Conservation (phyloP, 2,797 vertebrate species). For the Manis pentadactyla region DNA sequence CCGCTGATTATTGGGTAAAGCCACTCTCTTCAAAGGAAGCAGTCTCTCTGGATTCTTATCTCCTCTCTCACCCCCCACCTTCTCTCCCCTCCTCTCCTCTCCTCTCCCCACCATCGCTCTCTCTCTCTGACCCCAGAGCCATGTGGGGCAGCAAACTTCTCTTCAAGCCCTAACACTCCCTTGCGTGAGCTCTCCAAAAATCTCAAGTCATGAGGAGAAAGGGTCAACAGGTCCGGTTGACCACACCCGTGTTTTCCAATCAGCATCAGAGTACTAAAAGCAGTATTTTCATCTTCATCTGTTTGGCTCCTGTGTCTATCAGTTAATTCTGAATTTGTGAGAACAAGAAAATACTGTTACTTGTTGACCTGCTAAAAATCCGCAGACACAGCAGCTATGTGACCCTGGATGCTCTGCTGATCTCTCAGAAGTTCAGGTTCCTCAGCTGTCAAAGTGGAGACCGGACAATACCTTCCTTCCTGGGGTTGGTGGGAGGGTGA, state of each 20-base stretch:
- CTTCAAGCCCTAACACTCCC: neutral
- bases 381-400: neutral
- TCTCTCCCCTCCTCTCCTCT: too few relatives aligned
- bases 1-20: neutral
- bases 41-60: neutral
- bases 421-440: neutral
- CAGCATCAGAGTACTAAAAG: neutral
- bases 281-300: neutral
- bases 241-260: neutral
- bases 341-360: neutral
- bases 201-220: neutral
- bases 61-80: too few relatives aligned
- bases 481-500: neutral
- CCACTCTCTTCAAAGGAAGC: neutral
- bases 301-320: neutral
- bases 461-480: neutral
- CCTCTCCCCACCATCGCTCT: neutral
- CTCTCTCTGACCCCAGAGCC: neutral
- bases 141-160: neutral
- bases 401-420: slow-evolving; percentile 45
- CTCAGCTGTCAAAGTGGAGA: neutral
- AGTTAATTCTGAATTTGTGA: neutral
- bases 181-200: neutral
- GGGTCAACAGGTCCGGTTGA: neutral
- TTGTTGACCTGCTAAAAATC: neutral